These are phyloP conservation scores for Drosophila rufa DNA, from an alignment of 1,140 invertebrate genomes.

Conservation along the genomic window DNA sequence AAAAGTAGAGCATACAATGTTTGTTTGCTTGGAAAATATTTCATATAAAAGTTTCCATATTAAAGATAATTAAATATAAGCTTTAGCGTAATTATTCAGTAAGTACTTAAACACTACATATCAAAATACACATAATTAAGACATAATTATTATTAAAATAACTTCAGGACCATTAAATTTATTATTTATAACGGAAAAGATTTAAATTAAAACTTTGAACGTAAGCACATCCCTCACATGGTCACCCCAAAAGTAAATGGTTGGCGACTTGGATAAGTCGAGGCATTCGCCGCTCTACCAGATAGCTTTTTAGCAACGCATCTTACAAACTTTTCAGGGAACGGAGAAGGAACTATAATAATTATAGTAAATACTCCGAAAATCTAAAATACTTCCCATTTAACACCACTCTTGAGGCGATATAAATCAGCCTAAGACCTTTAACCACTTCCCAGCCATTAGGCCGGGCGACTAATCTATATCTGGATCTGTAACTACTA, in stretches of 20 bases:
- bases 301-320: slow-evolving; percentile 7
- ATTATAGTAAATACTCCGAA: neutral
- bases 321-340: neutral
- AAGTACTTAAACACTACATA: too few species aligned
- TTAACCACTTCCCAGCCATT: slow-evolving; percentile 28
- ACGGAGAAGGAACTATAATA: neutral
- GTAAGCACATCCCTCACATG: neutral
- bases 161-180: neutral
- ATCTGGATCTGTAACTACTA: slow-evolving; percentile 17
- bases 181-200: neutral
- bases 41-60: too few species aligned
- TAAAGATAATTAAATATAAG: neutral
- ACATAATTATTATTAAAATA: neutral
- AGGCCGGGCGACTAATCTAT: slow-evolving; percentile 34
- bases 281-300: too few species aligned
- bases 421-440: slow-evolving; percentile 12
- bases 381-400: neutral
- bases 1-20: too few species aligned
- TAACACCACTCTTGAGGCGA: neutral
- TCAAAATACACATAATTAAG: too few species aligned
- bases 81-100: too few species aligned
- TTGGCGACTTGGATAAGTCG: slow-evolving; percentile 3
- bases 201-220: neutral
- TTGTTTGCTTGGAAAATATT: too few species aligned
- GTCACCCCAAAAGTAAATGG: slow-evolving; percentile 19